A percentile compares a stretch with the other conserved stretches of the same genome.
These are phyloP conservation scores for Pardosa pseudoannulata DNA, from an alignment of 2,888 invertebrate genomes.

Conservation along the genomic window DNA sequence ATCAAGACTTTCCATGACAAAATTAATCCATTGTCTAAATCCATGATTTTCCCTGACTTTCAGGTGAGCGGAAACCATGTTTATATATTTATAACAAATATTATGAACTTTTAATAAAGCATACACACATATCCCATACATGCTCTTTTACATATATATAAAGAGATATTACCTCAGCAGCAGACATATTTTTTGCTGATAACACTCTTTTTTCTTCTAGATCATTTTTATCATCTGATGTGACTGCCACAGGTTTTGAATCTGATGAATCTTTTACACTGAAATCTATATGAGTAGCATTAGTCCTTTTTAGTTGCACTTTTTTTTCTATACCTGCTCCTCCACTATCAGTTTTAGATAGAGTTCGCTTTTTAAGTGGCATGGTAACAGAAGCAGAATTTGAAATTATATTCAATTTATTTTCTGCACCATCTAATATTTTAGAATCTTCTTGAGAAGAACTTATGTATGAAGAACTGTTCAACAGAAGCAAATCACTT, in stretches of 20 bases:
- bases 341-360: background rate
- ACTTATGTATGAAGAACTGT: background rate
- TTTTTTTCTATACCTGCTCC: background rate
- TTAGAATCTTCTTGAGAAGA: background rate
- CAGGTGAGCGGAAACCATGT: no score
- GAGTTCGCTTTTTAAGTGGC: background rate
- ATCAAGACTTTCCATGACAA: no score
- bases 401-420: background rate
- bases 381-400: background rate
- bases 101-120: no score
- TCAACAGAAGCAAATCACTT: background rate
- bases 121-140: no score
- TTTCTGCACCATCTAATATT: background rate
- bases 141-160: no score
- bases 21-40: no score
- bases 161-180: background rate
- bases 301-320: background rate
- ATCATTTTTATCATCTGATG: background rate
- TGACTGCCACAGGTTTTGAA: background rate
- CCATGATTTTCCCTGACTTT: no score
- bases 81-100: no score
- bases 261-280: background rate
- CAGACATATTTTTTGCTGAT: background rate
- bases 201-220: background rate
- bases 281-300: background rate